Percentiles rank a stretch among this genome's conserved stretches.
Conservation (phyloP, 2,113 vertebrate species). For the Callipepla squamata region DNA sequence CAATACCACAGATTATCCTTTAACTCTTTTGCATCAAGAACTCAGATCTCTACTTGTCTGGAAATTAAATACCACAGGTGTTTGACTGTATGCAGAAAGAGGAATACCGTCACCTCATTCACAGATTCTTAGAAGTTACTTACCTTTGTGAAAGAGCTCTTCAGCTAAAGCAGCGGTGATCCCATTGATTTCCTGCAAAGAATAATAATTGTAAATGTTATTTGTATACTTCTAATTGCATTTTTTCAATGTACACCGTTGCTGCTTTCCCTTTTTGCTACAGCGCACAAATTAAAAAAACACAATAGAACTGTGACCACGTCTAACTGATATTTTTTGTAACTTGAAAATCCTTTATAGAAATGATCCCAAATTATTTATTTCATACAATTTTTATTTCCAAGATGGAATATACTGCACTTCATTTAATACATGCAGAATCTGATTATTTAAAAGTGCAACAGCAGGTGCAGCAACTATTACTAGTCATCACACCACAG, state of each 20-base stretch:
- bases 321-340: not conserved
- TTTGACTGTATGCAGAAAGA: not conserved
- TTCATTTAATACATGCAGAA: not conserved
- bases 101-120: not conserved
- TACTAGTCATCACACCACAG: not conserved
- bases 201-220: not conserved
- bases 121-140: not conserved
- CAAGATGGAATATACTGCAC: not conserved
- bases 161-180: constrained; percentile 93
- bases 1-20: not conserved
- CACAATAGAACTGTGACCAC: not conserved
- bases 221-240: not conserved
- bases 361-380: not conserved
- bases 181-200: constrained; percentile 91
- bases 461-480: not conserved
- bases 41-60: not conserved
- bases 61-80: not conserved
- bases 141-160: constrained; percentile 95
- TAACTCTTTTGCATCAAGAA: not conserved
- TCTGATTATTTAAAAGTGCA: not conserved
- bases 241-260: not conserved
- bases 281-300: not conserved
- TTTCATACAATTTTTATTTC: not conserved
- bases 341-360: not conserved
- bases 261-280: not conserved